Conservation (phyloP, 2,888 invertebrate genomes). For the Calameuta pallipes region DNA sequence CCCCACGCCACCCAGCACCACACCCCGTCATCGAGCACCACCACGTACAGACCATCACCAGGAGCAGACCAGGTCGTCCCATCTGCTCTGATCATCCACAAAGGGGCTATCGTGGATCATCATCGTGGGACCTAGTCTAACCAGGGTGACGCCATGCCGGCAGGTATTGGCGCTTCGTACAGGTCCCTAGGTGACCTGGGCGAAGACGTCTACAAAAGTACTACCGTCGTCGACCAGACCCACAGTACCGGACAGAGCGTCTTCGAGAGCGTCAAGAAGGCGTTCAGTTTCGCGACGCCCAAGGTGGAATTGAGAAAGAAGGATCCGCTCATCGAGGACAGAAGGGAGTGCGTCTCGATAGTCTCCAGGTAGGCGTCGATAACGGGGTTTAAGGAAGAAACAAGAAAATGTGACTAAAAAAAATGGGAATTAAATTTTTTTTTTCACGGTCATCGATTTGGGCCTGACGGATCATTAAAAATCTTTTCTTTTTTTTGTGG, state of each 20-base stretch:
- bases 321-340: slow-evolving; percentile 62
- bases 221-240: slow-evolving; percentile 70
- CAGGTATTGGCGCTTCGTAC: slow-evolving; percentile 75
- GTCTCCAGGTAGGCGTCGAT: slow-evolving; percentile 60
- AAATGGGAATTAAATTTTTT: too few relatives aligned
- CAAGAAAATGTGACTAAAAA: neutral
- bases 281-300: slow-evolving; percentile 68
- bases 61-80: neutral
- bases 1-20: slow-evolving; percentile 20
- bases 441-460: too few relatives aligned
- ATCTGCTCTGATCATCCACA: neutral
- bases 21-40: neutral
- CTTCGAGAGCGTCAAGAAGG: slow-evolving; percentile 73
- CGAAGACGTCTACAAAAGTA: slow-evolving; percentile 75
- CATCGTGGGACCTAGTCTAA: slow-evolving; percentile 28
- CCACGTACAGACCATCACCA: neutral
- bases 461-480: neutral
- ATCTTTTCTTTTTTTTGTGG: neutral
- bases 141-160: slow-evolving; percentile 69
- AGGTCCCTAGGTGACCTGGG: slow-evolving; percentile 69
- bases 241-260: slow-evolving; percentile 69
- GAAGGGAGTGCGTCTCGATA: slow-evolving; percentile 62
- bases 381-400: neutral
- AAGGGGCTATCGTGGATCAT: neutral
- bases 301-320: slow-evolving; percentile 63